Base-by-base conservation (phyloP, 2,888 invertebrate species). In the Carcina quercana region DNA sequence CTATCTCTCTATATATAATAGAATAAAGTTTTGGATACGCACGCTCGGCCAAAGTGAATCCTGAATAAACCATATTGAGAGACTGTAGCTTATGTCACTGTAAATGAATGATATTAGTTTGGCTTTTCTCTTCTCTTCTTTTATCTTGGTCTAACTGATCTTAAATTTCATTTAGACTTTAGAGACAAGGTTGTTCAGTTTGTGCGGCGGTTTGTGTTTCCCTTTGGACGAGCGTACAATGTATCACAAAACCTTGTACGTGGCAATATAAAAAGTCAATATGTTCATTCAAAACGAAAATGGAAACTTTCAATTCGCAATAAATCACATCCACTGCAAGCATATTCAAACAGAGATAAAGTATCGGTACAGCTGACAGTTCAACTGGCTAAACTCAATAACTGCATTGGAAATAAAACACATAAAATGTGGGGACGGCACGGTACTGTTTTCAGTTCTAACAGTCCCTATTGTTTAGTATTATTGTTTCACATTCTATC, bases 341-440 rank as follows among this genome's bases (percentile, higher is more conserved):
- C 49, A 52, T 53, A 55, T 57, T 59, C 45, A 45, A 54, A 54
- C 53, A 46, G 38, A 55, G 50, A 59, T 50, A 57, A 56, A 57
- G 49, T 55, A 21, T 50, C 46, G 37, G 46, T 49, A 50, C 47
- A 51, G 53, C 44, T 49, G 60, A 58, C 58, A 59, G 52, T 47
- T 43, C 46, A 49, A 45, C 50, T 39, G 36, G 37, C 42, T 48
- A 52, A 61, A 57, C 52, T 53, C 51, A 61, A 65, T 65, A 62
- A 53, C 32, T 38, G 35, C 37, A 39, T 34, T 34, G 30, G 34
- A 46, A 46, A 49, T 50, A 56, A 57, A 53, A 51, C 40, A 44
- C n/a, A 48, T 40, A 47, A 53, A 53, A 50, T 41, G 47, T 34
- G 33, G 38, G 38, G 34, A 34, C 28, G 40, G 38, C 36, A 43